Conservation (phyloP, 1,140 invertebrate species). For the Leptinotarsa texana region DNA sequence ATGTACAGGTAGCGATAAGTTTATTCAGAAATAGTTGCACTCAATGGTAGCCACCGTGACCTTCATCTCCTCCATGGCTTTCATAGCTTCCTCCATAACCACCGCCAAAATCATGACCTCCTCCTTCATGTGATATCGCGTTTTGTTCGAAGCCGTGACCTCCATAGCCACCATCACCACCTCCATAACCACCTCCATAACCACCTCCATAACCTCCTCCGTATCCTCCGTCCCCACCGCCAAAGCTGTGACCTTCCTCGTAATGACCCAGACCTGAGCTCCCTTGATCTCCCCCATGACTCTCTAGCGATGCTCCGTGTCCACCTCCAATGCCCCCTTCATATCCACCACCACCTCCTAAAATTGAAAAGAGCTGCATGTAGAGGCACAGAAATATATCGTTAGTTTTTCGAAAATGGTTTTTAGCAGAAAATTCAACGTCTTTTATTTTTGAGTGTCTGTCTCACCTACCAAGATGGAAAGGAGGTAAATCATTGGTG, state of each 20-base stretch:
- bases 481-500: too few relatives aligned
- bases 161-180: slow-evolving; percentile 27
- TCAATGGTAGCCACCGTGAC: slow-evolving; percentile 48
- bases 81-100: slow-evolving; percentile 30
- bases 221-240: slow-evolving; percentile 22
- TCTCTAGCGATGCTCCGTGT: slow-evolving; percentile 29
- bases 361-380: not conserved
- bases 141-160: slow-evolving; percentile 31
- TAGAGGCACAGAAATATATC: too few relatives aligned
- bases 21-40: slow-evolving; percentile 18
- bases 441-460: too few relatives aligned
- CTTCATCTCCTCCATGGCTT: slow-evolving; percentile 36
- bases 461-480: too few relatives aligned
- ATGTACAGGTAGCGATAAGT: slow-evolving; percentile 24
- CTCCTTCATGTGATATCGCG: slow-evolving; percentile 32
- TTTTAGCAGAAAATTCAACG: too few relatives aligned
- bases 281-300: slow-evolving; percentile 21
- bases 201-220: slow-evolving; percentile 30
- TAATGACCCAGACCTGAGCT: not conserved
- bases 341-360: slow-evolving; percentile 13
- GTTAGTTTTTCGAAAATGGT: too few relatives aligned
- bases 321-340: slow-evolving; percentile 38
- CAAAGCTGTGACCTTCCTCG: slow-evolving; percentile 28
- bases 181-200: too few relatives aligned
- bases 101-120: slow-evolving; percentile 41